phyloP scores from a whole-genome alignment of 2,888 invertebrate species.

The Eulithis prunata region DNA sequence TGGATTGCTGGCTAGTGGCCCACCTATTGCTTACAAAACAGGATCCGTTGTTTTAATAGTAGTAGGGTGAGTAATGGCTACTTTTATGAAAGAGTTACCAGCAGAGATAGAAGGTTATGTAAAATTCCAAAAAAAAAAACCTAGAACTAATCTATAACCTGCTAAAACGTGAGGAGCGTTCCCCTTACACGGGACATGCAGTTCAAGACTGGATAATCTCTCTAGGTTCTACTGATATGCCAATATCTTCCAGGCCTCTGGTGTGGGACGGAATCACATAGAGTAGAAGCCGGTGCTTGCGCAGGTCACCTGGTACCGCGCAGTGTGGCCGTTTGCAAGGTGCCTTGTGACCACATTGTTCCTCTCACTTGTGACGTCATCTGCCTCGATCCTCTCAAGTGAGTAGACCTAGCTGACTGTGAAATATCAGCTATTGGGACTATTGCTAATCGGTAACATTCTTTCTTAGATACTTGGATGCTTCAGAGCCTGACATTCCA shows the following conservation, averaged over 20 bases:
- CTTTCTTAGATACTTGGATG: conserved; percentile 65
- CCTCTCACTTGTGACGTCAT: conserved; percentile 63
- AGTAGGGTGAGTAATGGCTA: too few relatives aligned
- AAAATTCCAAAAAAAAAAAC: too few relatives aligned
- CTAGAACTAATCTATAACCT: too few relatives aligned
- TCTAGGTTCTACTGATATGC: not conserved
- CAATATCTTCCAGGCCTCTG: conserved; percentile 61
- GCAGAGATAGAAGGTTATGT: too few relatives aligned
- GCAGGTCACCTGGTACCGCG: conserved; percentile 72
- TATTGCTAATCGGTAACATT: conserved; percentile 14
- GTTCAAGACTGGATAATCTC: too few relatives aligned
- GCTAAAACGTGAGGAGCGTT: too few relatives aligned
- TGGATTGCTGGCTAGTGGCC: too few relatives aligned
- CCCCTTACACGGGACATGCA: too few relatives aligned
- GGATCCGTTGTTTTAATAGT: too few relatives aligned
- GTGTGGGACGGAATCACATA: conserved; percentile 74
- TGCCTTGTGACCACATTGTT: conserved; percentile 59
- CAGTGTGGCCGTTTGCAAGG: conserved; percentile 62
- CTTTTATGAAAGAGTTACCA: too few relatives aligned
- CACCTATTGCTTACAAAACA: too few relatives aligned
- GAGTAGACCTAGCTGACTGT: conserved; percentile 29
- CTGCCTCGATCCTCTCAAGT: conserved; percentile 72
- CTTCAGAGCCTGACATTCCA: conserved; percentile 71
- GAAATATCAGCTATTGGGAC: too few relatives aligned
- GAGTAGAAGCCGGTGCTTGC: conserved; percentile 74